A percentile compares a stretch with the other conserved stretches of the same genome.
These are phyloP conservation scores for Hylyphantes graminicola DNA, from an alignment of 1,140 invertebrate genomes.

Conservation along the genomic window DNA sequence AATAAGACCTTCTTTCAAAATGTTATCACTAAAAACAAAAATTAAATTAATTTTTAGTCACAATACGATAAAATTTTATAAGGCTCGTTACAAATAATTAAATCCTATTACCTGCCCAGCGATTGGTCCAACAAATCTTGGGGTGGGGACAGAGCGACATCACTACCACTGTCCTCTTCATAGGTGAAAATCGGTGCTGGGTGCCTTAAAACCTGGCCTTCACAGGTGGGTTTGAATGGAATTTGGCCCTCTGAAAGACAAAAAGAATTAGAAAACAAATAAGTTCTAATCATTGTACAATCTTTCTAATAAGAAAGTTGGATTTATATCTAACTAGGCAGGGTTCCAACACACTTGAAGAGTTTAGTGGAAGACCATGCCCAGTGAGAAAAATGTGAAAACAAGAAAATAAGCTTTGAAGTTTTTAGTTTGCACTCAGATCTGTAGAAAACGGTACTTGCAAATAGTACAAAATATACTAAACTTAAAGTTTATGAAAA, in stretches of 20 bases:
- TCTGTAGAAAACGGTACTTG: no score
- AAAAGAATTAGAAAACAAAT: not conserved
- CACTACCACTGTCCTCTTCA: conserved; percentile 87
- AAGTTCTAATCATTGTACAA: no score
- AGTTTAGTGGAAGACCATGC: no score
- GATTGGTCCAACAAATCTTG: conserved; percentile 53
- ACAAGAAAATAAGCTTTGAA: no score
- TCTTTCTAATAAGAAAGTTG: no score
- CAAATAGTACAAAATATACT: no score
- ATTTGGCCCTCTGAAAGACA: conserved; percentile 79
- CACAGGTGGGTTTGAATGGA: conserved; percentile 90
- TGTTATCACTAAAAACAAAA: not conserved
- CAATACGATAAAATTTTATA: not conserved
- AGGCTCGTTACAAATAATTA: not conserved
- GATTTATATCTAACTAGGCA: no score
- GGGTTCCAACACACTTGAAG: no score
- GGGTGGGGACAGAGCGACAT: conserved; percentile 66
- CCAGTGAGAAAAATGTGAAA: no score
- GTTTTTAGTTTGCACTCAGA: no score
- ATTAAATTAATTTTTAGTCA: not conserved
- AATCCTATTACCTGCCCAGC: conserved; percentile 38
- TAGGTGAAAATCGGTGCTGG: conserved; percentile 86
- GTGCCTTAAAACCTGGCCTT: conserved; percentile 84
- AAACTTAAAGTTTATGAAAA: no score
- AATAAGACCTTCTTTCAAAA: no score